phyloP scores from a whole-genome alignment of 2,888 invertebrate species.

The Clunio marinus region DNA sequence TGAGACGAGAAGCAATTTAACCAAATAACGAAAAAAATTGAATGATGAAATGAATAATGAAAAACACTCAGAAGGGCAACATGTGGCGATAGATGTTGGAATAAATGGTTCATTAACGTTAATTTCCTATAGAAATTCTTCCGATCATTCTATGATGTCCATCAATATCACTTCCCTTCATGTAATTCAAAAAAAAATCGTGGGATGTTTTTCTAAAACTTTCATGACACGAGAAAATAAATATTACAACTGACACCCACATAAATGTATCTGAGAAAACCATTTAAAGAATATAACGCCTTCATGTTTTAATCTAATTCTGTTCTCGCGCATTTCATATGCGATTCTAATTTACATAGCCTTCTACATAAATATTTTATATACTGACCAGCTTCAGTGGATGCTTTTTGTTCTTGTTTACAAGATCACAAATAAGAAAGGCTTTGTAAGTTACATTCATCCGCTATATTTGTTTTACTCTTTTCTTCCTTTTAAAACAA shows the following conservation, averaged over 20 bases:
- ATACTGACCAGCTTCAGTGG: slow-evolving; percentile 31
- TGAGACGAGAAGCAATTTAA: not conserved
- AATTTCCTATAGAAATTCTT: slow-evolving; percentile 20
- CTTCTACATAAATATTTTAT: too few relatives aligned
- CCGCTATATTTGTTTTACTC: not conserved
- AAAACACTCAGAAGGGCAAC: too few relatives aligned
- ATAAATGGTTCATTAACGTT: slow-evolving; percentile 14
- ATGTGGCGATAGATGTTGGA: not conserved
- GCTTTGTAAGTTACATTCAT: not conserved
- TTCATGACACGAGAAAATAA: too few relatives aligned
- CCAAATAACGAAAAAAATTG: not conserved
- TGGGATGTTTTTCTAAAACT: not conserved
- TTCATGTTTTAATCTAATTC: not conserved
- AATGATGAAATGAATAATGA: not conserved
- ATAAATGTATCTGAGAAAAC: too few relatives aligned
- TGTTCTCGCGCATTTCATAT: not conserved
- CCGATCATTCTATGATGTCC: not conserved
- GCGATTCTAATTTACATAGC: too few relatives aligned
- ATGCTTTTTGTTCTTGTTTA: slow-evolving; percentile 28
- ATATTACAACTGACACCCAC: too few relatives aligned
- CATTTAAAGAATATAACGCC: slow-evolving; percentile 1
- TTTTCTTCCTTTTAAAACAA: slow-evolving; percentile 23
- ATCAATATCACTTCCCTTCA: not conserved
- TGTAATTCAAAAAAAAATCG: not conserved
- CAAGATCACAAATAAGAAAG: slow-evolving; percentile 8